These are phyloP conservation scores for Esox masquinongy DNA, from an alignment of 2,797 vertebrate genomes.

Conservation along the genomic window DNA sequence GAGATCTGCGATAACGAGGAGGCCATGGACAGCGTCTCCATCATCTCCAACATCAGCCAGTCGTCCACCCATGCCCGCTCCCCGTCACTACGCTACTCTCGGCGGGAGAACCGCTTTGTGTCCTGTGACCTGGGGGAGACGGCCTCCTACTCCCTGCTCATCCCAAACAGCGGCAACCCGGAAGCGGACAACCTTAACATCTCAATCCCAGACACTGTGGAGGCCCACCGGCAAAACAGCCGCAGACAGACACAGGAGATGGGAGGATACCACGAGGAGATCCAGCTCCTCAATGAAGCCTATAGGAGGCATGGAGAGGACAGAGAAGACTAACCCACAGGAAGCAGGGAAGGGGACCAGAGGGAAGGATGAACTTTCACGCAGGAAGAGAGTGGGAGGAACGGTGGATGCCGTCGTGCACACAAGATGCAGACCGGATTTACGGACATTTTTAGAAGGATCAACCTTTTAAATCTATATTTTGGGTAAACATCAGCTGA, in stretches of 20 bases:
- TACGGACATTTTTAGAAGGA: not conserved
- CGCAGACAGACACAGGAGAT: conserved; percentile 81
- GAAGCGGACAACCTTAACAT: conserved; percentile 88
- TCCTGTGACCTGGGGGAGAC: conserved; percentile 94
- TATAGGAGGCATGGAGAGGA: conserved; percentile 82
- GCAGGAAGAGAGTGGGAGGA: not conserved
- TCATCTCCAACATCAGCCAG: conserved; percentile 97
- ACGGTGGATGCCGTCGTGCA: not conserved
- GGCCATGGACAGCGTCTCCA: conserved; percentile 96
- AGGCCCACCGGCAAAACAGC: conserved; percentile 93
- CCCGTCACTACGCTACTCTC: conserved; percentile 92
- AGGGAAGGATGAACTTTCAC: not conserved
- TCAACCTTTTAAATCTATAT: not conserved
- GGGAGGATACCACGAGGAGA: conserved; percentile 90
- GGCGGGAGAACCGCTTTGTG: conserved; percentile 94
- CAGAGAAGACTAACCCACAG: conserved; percentile 56
- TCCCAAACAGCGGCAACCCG: conserved; percentile 83
- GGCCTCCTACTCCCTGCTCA: conserved; percentile 93
- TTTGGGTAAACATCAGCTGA: not conserved
- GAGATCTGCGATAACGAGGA: conserved; percentile 97
- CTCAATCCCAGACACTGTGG: conserved; percentile 95
- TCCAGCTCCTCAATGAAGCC: conserved; percentile 91
- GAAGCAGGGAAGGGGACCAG: not conserved
- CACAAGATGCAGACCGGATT: conserved; percentile 30
- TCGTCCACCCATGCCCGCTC: conserved; percentile 91